phyloP scores from a whole-genome alignment of 2,888 invertebrate genomes.

The Eristalinus sepulchralis region DNA sequence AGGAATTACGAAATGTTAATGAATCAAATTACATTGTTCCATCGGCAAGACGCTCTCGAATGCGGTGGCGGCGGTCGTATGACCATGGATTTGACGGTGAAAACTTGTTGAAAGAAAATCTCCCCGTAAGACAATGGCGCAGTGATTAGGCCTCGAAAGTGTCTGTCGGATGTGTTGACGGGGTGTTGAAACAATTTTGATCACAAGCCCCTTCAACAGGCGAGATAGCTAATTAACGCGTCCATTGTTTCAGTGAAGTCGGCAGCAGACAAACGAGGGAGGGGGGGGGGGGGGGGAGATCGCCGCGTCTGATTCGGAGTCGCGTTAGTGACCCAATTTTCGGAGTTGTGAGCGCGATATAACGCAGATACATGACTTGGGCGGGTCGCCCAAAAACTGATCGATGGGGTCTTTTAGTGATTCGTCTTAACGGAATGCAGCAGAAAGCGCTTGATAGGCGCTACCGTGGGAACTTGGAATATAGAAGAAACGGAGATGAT shows the following conservation, averaged over 20 bases:
- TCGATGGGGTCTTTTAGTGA: not conserved
- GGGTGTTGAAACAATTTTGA: constrained; percentile 27
- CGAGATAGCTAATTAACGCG: constrained; percentile 12
- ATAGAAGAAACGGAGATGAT: not conserved
- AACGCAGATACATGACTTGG: not conserved
- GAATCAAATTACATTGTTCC: constrained; percentile 42
- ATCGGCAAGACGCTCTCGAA: not conserved
- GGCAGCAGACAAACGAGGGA: not conserved
- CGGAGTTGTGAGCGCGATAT: not conserved
- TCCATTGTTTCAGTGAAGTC: constrained; percentile 14
- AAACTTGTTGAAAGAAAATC: constrained; percentile 1
- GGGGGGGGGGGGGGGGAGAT: not conserved
- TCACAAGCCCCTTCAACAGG: not conserved
- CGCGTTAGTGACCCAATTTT: not conserved
- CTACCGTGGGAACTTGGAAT: not conserved
- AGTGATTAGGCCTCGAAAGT: constrained; percentile 15
- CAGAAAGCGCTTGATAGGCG: not conserved
- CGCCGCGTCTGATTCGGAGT: not conserved
- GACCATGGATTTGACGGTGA: not conserved
- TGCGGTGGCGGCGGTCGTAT: not conserved
- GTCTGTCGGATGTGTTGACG: not conserved
- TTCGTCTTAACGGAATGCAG: not conserved
- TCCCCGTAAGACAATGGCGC: constrained; percentile 10
- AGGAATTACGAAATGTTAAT: constrained; percentile 38
- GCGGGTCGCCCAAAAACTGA: not conserved